Conservation (phyloP, 2,113 vertebrate species). For the Urocitellus parryii region DNA sequence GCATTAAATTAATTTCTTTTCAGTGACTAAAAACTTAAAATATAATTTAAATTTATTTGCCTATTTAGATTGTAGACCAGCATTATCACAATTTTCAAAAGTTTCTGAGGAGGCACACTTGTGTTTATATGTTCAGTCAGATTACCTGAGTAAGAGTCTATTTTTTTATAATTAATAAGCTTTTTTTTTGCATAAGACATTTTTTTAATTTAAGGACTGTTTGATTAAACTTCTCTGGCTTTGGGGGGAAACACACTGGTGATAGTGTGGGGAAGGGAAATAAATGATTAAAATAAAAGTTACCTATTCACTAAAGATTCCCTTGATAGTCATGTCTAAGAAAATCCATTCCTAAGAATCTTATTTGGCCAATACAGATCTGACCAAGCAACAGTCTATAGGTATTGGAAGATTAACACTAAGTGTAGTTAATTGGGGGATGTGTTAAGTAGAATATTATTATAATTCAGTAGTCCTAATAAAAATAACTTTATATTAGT, state of each 20-base stretch:
- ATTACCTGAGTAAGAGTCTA: background rate
- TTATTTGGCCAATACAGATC: constrained; percentile 17
- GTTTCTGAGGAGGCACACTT: background rate
- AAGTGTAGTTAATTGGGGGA: background rate
- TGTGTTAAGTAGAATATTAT: background rate
- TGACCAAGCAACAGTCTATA: background rate
- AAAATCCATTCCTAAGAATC: constrained; percentile 3
- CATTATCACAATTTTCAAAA: background rate
- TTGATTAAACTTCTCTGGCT: no score
- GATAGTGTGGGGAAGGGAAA: background rate
- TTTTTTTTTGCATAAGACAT: background rate
- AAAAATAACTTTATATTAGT: background rate
- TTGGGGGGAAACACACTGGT: no score
- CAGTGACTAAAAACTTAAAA: constrained; percentile 23
- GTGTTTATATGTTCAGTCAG: background rate
- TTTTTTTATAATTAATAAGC: background rate
- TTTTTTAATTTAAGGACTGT: constrained; percentile 33
- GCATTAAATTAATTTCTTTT: constrained; percentile 47
- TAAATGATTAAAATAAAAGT: constrained; percentile 48
- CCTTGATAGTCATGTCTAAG: background rate
- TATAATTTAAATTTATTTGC: constrained; percentile 53
- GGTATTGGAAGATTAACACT: constrained; percentile 1
- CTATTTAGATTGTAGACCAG: constrained; percentile 17
- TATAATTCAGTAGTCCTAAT: background rate
- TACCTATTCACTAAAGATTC: constrained; percentile 15